These are phyloP conservation scores for Psephotus haematonotus DNA, from an alignment of 2,113 vertebrate genomes.

Conservation along the genomic window DNA sequence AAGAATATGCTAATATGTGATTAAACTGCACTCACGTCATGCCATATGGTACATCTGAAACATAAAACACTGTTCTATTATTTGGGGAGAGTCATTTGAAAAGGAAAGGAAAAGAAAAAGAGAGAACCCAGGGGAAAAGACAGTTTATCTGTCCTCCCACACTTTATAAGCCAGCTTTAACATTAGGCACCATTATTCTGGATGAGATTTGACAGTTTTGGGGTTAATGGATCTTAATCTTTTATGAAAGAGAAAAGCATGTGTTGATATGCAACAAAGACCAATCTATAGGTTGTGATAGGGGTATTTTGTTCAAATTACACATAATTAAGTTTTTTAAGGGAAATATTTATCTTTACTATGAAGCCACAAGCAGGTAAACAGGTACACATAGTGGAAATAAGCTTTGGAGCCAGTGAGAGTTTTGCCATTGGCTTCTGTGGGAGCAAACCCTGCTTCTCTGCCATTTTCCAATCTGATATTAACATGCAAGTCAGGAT, in stretches of 20 bases:
- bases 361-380: background rate
- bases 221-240: constrained; percentile 57
- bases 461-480: background rate
- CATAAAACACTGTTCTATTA: constrained; percentile 75
- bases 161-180: constrained; percentile 68
- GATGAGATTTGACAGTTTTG: constrained; percentile 39
- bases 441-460: background rate
- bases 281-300: background rate
- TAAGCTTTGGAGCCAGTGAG: background rate
- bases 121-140: constrained; percentile 72
- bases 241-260: constrained; percentile 17
- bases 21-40: constrained; percentile 74
- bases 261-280: constrained; percentile 44
- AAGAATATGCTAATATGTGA: constrained; percentile 83
- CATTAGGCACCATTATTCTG: constrained; percentile 45
- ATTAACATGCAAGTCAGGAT: constrained; percentile 75
- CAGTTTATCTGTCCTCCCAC: constrained; percentile 66
- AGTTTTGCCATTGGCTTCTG: background rate
- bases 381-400: background rate
- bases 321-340: background rate
- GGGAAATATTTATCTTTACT: constrained; percentile 25
- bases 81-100: constrained; percentile 63
- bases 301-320: background rate
- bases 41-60: constrained; percentile 83
- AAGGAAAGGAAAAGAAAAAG: constrained; percentile 52